A percentile compares a stretch with the other conserved stretches of the same genome.
These are phyloP conservation scores for Myiotriccus ornatus DNA, from an alignment of 2,797 vertebrate species.

Conservation along the genomic window DNA sequence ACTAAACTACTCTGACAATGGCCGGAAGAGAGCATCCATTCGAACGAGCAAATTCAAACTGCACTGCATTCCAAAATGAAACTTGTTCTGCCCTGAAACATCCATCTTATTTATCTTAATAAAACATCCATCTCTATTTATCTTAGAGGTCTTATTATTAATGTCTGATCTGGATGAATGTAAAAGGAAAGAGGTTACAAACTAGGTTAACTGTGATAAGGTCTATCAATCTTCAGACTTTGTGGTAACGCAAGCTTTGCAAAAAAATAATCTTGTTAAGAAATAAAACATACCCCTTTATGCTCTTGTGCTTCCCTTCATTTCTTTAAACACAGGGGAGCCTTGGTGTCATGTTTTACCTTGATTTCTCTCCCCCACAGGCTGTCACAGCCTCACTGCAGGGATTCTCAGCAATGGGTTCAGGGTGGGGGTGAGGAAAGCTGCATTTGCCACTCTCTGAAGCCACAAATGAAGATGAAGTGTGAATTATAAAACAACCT, in stretches of 20 bases:
- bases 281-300: constrained; percentile 18
- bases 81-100: constrained; percentile 4
- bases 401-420: background rate
- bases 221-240: constrained; percentile 33
- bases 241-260: background rate
- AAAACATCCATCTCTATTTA: constrained; percentile 51
- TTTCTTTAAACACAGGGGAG: background rate
- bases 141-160: constrained; percentile 36
- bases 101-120: constrained; percentile 62
- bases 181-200: constrained; percentile 45
- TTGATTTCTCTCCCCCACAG: background rate
- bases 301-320: background rate
- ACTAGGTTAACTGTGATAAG: constrained; percentile 58
- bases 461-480: background rate
- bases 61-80: background rate
- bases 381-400: rapidly evolving
- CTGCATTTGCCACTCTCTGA: background rate
- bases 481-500: background rate
- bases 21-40: background rate
- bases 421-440: rapidly evolving
- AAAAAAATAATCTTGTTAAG: constrained; percentile 36
- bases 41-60: background rate
- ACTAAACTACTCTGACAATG: background rate
- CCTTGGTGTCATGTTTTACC: background rate
- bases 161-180: constrained; percentile 46